Percentiles rank a stretch among this genome's conserved stretches.
Conservation (phyloP, 2,113 vertebrate species). For the Hydrolagus affinis region DNA sequence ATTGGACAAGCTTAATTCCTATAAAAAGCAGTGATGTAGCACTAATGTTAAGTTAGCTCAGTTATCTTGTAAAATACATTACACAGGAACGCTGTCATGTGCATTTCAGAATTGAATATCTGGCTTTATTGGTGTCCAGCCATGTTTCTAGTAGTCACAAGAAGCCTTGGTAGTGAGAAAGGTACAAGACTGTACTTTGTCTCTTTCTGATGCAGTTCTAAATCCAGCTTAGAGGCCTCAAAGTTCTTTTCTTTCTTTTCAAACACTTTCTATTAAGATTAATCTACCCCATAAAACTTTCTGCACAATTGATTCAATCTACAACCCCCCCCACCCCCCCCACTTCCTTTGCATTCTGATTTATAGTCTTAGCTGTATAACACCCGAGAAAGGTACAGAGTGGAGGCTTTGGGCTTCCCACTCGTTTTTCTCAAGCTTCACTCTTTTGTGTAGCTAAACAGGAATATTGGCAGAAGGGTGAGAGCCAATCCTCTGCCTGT, state of each 20-base stretch:
- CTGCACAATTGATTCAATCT: neutral
- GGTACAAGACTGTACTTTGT: neutral
- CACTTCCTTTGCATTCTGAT: too few species aligned
- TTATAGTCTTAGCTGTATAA: too few species aligned
- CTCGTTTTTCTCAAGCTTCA: too few species aligned
- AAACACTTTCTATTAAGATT: neutral
- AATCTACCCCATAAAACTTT: neutral
- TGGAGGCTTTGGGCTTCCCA: too few species aligned
- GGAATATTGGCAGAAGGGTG: too few species aligned
- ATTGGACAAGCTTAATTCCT: neutral
- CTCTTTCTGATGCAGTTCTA: neutral
- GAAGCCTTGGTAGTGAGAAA: too few species aligned
- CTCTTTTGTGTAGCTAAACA: too few species aligned
- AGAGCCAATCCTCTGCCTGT: too few species aligned
- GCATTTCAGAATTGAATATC: neutral
- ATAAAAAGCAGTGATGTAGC: neutral
- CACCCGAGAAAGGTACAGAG: too few species aligned
- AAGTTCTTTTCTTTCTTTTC: neutral
- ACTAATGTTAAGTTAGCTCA: neutral
- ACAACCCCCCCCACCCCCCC: too few species aligned
- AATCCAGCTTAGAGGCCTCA: neutral
- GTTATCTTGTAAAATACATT: neutral
- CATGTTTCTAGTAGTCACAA: neutral
- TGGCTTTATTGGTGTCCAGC: too few species aligned
- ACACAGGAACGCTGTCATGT: neutral